Evolutionary conservation across 2,797 vertebrate genomes (phyloP).

Genomic region (Petrocephalus schoutedeni): DNA sequence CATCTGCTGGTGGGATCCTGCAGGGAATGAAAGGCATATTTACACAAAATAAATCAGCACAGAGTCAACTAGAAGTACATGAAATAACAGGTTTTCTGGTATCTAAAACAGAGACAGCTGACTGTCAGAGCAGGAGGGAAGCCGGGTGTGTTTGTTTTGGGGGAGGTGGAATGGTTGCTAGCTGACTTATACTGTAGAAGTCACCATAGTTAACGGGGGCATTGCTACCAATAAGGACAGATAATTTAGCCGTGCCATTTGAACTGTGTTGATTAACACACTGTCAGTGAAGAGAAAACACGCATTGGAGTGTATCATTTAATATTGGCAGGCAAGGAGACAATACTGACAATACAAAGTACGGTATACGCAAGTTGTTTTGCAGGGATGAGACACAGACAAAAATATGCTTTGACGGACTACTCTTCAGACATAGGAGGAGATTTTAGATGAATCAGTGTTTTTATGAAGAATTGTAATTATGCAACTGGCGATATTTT

Average conservation of each 20-base stretch:
- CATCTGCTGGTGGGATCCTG: constrained; percentile 47
- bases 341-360: not conserved
- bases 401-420: not conserved
- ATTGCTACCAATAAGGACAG: constrained; percentile 25
- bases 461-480: not conserved
- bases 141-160: constrained; percentile 37
- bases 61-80: constrained; percentile 39
- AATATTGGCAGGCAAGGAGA: not conserved
- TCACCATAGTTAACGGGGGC: constrained; percentile 7
- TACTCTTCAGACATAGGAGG: not conserved
- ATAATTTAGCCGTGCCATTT: not conserved
- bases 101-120: constrained; percentile 39
- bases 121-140: constrained; percentile 34
- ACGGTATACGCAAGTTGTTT: not conserved
- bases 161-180: constrained; percentile 7
- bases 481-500: not conserved
- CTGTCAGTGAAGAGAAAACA: not conserved
- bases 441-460: not conserved
- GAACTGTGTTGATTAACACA: not conserved
- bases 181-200: constrained; percentile 15
- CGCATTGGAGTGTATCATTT: not conserved
- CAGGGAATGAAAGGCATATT: constrained; percentile 43
- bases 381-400: not conserved
- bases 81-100: constrained; percentile 43
- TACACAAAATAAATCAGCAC: constrained; percentile 46